Conservation (phyloP, 2,113 vertebrate genomes). For the Microtus oregoni region DNA sequence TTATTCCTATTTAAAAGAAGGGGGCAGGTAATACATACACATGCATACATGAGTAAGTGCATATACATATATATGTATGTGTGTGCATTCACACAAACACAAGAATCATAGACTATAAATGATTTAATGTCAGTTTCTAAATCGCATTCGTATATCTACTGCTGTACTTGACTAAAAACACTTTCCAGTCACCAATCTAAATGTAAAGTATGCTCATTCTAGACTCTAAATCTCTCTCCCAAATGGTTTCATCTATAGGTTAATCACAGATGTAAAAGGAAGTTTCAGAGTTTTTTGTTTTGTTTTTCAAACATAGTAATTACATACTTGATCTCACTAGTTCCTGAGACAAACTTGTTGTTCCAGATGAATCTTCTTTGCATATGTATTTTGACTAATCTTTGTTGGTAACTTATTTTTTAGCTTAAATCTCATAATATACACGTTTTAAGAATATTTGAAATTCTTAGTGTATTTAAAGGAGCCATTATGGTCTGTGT, state of each 20-base stretch:
- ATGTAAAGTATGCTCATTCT: background rate
- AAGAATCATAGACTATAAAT: background rate
- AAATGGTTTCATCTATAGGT: background rate
- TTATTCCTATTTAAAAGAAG: background rate
- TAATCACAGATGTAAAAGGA: background rate
- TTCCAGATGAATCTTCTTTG: background rate
- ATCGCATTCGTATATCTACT: background rate
- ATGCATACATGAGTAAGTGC: background rate
- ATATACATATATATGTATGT: too few species aligned
- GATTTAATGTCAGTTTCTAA: slow-evolving; percentile 2
- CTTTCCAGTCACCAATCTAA: background rate
- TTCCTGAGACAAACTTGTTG: background rate
- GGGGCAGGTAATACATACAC: background rate
- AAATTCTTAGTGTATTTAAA: slow-evolving; percentile 16
- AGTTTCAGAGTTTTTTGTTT: background rate
- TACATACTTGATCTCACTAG: background rate
- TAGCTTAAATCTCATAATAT: slow-evolving; percentile 12
- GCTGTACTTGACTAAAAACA: background rate
- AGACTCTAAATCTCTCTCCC: background rate
- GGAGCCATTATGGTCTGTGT: background rate
- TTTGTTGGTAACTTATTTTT: slow-evolving; percentile 3
- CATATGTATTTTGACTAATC: background rate
- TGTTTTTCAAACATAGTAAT: background rate
- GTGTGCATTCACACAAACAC: background rate
- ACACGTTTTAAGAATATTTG: background rate